Evolutionary conservation across 2,888 invertebrate genomes (phyloP).

Genomic region (Eumacrocentrus americanus): DNA sequence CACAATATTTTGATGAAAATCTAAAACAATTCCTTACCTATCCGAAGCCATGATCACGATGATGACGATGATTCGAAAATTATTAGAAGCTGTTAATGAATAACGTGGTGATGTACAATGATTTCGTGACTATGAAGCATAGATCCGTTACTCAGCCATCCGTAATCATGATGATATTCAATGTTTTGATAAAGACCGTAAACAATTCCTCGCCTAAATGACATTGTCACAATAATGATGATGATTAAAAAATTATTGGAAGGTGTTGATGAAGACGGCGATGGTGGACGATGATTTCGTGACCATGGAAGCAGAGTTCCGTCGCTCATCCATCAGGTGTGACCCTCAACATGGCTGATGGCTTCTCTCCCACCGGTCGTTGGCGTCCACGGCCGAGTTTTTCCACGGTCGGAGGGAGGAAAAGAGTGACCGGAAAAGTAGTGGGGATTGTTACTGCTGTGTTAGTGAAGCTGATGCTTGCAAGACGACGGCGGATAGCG

Average conservation of each 20-base stretch:
- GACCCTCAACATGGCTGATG: slow-evolving; percentile 40
- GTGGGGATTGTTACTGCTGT: too few species aligned
- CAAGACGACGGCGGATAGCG: not conserved
- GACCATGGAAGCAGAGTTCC: slow-evolving; percentile 43
- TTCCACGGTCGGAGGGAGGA: slow-evolving; percentile 5
- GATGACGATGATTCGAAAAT: slow-evolving; percentile 20
- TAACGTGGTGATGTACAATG: slow-evolving; percentile 30
- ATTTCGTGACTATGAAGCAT: slow-evolving; percentile 26
- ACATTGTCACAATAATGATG: not conserved
- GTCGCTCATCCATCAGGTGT: slow-evolving; percentile 47
- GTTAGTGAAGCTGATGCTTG: slow-evolving; percentile 9
- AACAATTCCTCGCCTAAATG: too few species aligned
- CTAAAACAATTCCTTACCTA: too few species aligned
- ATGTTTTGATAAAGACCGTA: not conserved
- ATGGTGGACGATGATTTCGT: not conserved
- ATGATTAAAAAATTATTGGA: not conserved
- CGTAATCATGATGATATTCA: not conserved
- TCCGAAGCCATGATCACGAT: slow-evolving; percentile 14
- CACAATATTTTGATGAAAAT: too few species aligned
- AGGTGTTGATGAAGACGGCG: not conserved
- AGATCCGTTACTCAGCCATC: not conserved
- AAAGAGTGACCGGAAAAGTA: slow-evolving; percentile 15
- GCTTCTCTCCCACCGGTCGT: slow-evolving; percentile 30
- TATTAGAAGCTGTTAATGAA: not conserved
- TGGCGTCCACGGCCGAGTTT: slow-evolving; percentile 27